Evolutionary conservation across 1,140 invertebrate genomes (phyloP), one percentile per base, ranked within the genome.

Genomic region (Caenorhabditis brenneri): DNA sequence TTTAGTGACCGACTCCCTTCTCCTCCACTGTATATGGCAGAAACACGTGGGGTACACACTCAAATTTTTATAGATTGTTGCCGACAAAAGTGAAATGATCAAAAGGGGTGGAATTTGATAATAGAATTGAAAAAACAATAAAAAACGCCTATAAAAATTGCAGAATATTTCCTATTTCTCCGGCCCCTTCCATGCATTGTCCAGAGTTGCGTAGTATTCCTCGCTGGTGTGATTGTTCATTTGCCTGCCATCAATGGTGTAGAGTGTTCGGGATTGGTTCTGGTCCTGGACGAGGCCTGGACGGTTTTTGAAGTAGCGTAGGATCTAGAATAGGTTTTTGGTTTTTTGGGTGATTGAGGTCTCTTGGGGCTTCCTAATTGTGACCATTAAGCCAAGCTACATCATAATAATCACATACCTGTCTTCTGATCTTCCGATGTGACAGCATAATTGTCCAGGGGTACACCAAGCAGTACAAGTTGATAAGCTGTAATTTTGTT

Each of bases 1-100:
- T n/a, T 29, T 7, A 58, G 31, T 65, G 58, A 65, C 58, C 58
- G 36, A 65, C 31, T 7, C n/a, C n/a, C n/a, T n/a, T n/a, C n/a
- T n/a, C n/a, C n/a, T n/a, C n/a, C n/a, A n/a, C n/a, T n/a, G n/a
- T n/a, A n/a, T n/a, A n/a, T n/a, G n/a, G n/a, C n/a, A n/a, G n/a
- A n/a, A 74, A n/a, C 58, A 65, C 58, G 58, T 65, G 58, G 58
- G 58, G 22, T n/a, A n/a, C n/a, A n/a, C n/a, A 36, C 58, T 33
- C 58, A 65, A 29, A 65, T 36, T 74, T 74, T 74, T 74, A 74
- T 74, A 74, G 33, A 36, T 74, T 74, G 65, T 74, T 42, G 33
- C 65, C 39, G 12, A 42, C 12, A 5, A n/a, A n/a, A 51, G 65
- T 27, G 29, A 74, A 33, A 74, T 74, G n/a, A n/a, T n/a, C n/a